Percentiles rank a stretch among this genome's conserved stretches.
Conservation (phyloP, 2,113 vertebrate species). For the Larimichthys polyactis region DNA sequence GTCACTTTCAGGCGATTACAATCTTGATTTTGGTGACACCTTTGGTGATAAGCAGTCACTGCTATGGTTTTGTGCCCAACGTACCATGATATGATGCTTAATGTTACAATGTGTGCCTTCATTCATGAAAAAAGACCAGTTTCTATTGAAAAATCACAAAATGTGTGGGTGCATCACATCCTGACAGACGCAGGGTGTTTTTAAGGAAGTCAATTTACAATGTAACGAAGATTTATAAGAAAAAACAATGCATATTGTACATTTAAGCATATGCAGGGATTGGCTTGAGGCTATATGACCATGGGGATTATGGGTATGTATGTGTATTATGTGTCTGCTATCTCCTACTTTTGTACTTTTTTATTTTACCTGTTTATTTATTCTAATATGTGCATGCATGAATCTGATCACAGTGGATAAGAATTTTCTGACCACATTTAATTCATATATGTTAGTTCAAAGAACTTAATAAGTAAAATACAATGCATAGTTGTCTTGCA, state of each 20-base stretch:
- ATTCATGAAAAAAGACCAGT: too few species aligned
- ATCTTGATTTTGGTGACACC: slow-evolving; percentile 16
- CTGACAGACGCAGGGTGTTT: slow-evolving; percentile 7
- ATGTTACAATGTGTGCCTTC: too few species aligned
- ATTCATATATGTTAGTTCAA: background rate
- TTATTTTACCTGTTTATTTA: slow-evolving; percentile 33
- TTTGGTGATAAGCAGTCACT: slow-evolving; percentile 11
- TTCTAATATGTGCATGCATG: slow-evolving; percentile 32
- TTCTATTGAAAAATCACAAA: too few species aligned
- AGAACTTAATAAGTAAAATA: background rate
- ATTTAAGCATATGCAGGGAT: background rate
- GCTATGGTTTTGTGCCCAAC: background rate
- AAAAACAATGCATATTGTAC: background rate
- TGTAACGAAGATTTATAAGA: background rate
- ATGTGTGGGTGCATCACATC: background rate
- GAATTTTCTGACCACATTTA: background rate
- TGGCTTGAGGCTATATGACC: background rate
- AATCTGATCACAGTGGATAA: background rate
- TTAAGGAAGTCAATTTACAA: background rate
- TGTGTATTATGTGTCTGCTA: background rate
- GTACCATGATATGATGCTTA: background rate
- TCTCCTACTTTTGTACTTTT: too few species aligned
- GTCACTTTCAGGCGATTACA: slow-evolving; percentile 34
- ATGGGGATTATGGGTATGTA: background rate
- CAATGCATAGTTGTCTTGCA: background rate